phyloP scores from a whole-genome alignment of 2,113 vertebrate genomes.

The Sylvietta virens region DNA sequence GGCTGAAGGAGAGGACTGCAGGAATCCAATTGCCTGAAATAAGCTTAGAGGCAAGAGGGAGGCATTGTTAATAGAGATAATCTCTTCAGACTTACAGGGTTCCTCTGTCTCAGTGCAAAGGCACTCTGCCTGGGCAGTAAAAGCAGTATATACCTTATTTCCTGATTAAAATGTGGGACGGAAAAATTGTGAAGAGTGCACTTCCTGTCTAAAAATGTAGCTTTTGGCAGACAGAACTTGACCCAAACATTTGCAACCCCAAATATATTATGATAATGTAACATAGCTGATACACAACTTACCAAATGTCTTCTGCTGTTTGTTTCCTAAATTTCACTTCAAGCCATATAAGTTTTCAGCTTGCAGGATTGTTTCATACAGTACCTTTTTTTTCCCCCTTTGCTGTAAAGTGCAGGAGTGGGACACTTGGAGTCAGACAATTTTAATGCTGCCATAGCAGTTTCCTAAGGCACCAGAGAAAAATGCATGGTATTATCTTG shows the following conservation, averaged over 20 bases:
- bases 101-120: not conserved
- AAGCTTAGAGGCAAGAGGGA: not conserved
- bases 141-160: not conserved
- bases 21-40: constrained; percentile 30
- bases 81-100: not conserved
- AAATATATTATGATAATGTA: not conserved
- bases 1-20: not conserved
- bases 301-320: not conserved
- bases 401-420: not conserved
- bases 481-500: constrained; percentile 14
- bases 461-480: constrained; percentile 39
- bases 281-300: not conserved
- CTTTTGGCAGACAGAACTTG: not conserved
- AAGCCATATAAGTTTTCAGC: not conserved
- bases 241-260: not conserved
- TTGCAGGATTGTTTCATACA: not conserved
- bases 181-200: not conserved
- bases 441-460: not conserved
- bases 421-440: not conserved
- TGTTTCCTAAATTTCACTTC: not conserved
- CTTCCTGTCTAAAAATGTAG: not conserved
- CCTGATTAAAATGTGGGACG: not conserved
- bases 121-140: not conserved
- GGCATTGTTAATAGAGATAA: not conserved
- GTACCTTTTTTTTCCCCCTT: not conserved